phyloP scores from a whole-genome alignment of 2,113 vertebrate species.

The Hymenochirus boettgeri region DNA sequence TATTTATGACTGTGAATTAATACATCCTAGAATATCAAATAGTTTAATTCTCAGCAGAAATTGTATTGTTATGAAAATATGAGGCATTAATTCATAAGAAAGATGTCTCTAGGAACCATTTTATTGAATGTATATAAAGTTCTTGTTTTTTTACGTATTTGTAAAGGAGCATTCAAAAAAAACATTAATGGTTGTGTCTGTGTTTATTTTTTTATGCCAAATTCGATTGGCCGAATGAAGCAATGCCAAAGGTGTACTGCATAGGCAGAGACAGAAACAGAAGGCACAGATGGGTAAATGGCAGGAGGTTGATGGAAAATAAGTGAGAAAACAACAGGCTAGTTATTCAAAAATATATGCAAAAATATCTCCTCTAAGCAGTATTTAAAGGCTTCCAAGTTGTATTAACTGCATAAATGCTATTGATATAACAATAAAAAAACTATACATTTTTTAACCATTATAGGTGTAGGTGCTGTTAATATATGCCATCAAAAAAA shows the following conservation, averaged over 20 bases:
- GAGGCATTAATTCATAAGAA: conserved; percentile 44
- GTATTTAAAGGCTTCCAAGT: too few species aligned
- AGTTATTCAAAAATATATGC: background rate
- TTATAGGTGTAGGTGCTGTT: too few species aligned
- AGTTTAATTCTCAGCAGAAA: conserved; percentile 58
- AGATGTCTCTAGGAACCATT: conserved; percentile 48
- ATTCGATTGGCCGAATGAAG: conserved; percentile 18
- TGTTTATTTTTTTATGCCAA: conserved; percentile 27
- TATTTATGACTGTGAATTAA: conserved; percentile 14
- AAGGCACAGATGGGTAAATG: conserved; percentile 19
- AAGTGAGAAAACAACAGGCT: conserved; percentile 4
- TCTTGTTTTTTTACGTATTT: conserved; percentile 43
- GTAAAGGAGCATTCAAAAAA: conserved; percentile 29
- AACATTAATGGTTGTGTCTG: conserved; percentile 32
- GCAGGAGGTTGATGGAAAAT: conserved; percentile 3
- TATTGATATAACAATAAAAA: too few species aligned
- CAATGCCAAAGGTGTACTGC: conserved; percentile 17
- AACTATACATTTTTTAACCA: too few species aligned
- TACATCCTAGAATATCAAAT: conserved; percentile 56
- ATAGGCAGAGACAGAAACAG: conserved; percentile 6
- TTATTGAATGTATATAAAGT: conserved; percentile 50
- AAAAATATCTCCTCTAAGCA: background rate
- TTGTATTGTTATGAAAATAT: conserved; percentile 58
- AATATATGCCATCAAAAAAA: too few species aligned
- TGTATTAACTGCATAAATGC: too few species aligned